A percentile compares a stretch with the other conserved stretches of the same genome.
Evolutionary conservation across 2,113 vertebrate genomes (phyloP).

Genomic region (Nyctereutes procyonoides): DNA sequence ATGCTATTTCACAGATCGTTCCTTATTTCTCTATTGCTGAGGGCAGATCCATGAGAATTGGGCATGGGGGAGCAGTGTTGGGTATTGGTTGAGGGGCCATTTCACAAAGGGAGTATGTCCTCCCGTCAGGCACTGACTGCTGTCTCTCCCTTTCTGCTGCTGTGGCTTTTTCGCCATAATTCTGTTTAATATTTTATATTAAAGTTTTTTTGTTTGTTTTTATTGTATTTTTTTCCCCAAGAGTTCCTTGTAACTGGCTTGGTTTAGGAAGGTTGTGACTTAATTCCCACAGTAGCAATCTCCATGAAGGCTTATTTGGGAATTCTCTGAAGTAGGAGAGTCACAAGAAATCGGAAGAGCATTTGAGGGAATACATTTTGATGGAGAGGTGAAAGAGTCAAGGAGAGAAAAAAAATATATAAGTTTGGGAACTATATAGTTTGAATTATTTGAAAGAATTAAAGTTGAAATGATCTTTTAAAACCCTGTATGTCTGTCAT

Average conservation of each 20-base stretch:
- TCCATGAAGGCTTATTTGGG: neutral
- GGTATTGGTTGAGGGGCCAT: neutral
- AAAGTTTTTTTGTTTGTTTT: neutral
- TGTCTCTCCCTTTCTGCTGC: neutral
- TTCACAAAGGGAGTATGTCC: neutral
- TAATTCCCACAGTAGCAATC: neutral
- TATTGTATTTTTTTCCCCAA: neutral
- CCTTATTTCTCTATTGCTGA: neutral
- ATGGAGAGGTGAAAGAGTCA: neutral
- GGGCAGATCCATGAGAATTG: neutral
- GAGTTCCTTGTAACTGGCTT: neutral
- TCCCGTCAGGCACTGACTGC: neutral
- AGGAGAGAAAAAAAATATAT: neutral
- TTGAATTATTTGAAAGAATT: neutral
- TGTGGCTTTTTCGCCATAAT: neutral
- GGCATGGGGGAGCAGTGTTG: neutral
- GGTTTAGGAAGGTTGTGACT: neutral
- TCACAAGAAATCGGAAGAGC: neutral
- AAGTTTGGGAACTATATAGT: neutral
- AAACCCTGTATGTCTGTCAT: neutral
- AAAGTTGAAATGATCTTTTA: neutral
- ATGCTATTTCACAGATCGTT: neutral
- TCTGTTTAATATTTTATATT: slow-evolving; percentile 42
- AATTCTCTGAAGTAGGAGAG: neutral
- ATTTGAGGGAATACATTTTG: neutral